Percentiles rank a stretch among this genome's conserved stretches.
Evolutionary conservation across 30 jellyfish, hydroid and myxozoan species (phyloP).

Genomic region (Aurelia sp.): DNA sequence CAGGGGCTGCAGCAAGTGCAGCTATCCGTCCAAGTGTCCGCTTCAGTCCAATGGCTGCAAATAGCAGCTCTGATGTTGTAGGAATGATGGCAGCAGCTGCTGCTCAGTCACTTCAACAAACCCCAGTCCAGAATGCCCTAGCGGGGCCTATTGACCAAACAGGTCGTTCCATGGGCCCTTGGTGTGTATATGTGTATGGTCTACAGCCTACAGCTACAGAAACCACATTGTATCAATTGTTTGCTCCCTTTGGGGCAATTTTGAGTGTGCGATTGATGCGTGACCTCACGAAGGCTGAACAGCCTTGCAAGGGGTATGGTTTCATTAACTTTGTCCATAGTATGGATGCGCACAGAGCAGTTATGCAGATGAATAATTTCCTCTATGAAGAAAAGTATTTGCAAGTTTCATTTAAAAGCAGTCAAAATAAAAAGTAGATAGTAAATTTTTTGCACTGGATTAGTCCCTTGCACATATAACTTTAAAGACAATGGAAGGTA

Average conservation of each 20-base stretch:
- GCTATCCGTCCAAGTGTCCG: slow-evolving; percentile 66
- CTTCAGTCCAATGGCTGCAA: slow-evolving; percentile 81
- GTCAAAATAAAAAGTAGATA: slow-evolving; percentile 20
- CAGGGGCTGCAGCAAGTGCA: slow-evolving; percentile 42
- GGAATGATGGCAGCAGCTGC: slow-evolving; percentile 78
- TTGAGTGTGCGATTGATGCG: slow-evolving; percentile 92
- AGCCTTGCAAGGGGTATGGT: slow-evolving; percentile 98
- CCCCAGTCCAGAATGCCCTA: slow-evolving; percentile 67
- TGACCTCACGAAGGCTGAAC: slow-evolving; percentile 87
- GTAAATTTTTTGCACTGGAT: neutral
- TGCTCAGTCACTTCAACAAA: slow-evolving; percentile 53
- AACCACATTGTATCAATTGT: slow-evolving; percentile 85
- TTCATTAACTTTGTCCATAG: slow-evolving; percentile 87
- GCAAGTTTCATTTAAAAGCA: slow-evolving; percentile 93
- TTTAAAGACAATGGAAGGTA: neutral
- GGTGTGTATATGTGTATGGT: slow-evolving; percentile 94
- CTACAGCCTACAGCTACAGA: slow-evolving; percentile 94
- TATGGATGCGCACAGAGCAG: slow-evolving; percentile 94
- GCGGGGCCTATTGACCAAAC: slow-evolving; percentile 68
- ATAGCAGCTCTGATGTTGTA: slow-evolving; percentile 38
- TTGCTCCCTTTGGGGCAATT: slow-evolving; percentile 99
- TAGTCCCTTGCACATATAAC: neutral
- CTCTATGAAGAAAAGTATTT: slow-evolving; percentile 86
- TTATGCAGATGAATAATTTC: slow-evolving; percentile 75
- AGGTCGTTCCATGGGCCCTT: slow-evolving; percentile 67